phyloP scores from a whole-genome alignment of 2,888 invertebrate species.

The Ormyrus labotus region DNA sequence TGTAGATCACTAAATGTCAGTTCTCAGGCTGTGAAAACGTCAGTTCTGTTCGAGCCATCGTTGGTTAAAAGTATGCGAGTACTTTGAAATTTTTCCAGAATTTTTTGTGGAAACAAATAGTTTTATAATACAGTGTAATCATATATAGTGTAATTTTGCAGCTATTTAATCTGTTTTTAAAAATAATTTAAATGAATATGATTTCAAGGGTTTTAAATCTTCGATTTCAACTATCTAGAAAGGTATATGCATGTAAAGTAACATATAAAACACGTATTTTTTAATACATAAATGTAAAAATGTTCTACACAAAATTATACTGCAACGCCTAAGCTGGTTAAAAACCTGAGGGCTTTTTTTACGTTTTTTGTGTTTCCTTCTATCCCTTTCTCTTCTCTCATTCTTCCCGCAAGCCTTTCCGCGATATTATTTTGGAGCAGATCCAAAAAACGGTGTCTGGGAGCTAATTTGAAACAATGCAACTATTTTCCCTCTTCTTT shows the following conservation, averaged over 20 bases:
- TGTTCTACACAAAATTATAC: background rate
- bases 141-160: too few species aligned
- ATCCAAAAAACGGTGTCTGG: constrained; percentile 60
- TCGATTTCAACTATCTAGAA: background rate
- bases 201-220: background rate
- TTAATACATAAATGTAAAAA: background rate
- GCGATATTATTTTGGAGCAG: constrained; percentile 64
- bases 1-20: background rate
- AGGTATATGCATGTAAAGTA: too few species aligned
- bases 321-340: background rate
- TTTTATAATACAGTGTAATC: too few species aligned
- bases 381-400: constrained; percentile 20
- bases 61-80: too few species aligned
- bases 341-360: background rate
- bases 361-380: constrained; percentile 26
- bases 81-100: too few species aligned
- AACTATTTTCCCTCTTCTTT: constrained; percentile 33
- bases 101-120: too few species aligned
- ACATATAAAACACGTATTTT: background rate
- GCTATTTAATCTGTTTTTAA: too few species aligned
- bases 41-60: background rate
- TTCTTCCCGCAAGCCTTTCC: constrained; percentile 54
- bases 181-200: too few species aligned
- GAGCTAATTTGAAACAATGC: constrained; percentile 54
- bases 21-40: background rate